Percentiles rank a stretch among this genome's conserved stretches.
Evolutionary conservation across 2,797 vertebrate genomes (phyloP).

Genomic region (Decapterus maruadsi): DNA sequence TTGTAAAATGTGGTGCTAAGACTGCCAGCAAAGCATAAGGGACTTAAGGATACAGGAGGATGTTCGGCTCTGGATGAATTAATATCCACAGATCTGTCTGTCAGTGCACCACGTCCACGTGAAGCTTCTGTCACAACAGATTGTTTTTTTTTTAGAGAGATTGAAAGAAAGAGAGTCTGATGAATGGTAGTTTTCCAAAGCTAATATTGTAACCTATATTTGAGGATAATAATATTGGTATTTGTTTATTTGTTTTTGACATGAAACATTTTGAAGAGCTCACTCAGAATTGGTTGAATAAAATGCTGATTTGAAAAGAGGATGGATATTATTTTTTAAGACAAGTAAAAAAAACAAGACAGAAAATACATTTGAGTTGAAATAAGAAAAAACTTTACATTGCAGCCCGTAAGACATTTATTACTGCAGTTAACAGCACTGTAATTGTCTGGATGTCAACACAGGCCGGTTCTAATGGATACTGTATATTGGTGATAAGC

Average conservation of each 20-base stretch:
- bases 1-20: slow-evolving; percentile 49
- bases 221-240: slow-evolving; percentile 1
- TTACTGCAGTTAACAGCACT: slow-evolving; percentile 3
- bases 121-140: slow-evolving; percentile 4
- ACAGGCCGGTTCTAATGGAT: not conserved
- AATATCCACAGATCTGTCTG: slow-evolving; percentile 14
- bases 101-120: slow-evolving; percentile 4
- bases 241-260: slow-evolving; percentile 18
- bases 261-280: not conserved
- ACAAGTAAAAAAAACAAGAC: not conserved
- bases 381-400: too few relatives aligned
- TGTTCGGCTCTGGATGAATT: slow-evolving; percentile 28
- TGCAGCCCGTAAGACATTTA: not conserved
- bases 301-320: not conserved
- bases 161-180: not conserved
- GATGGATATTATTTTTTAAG: not conserved
- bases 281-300: not conserved
- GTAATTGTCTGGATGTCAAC: not conserved
- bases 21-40: slow-evolving; percentile 42
- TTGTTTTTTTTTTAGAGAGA: too few relatives aligned
- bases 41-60: slow-evolving; percentile 21
- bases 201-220: not conserved
- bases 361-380: not conserved
- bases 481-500: too few relatives aligned
- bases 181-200: slow-evolving; percentile 14